Base-by-base conservation (phyloP, 2,113 vertebrate species). In the Sorex araneus region DNA sequence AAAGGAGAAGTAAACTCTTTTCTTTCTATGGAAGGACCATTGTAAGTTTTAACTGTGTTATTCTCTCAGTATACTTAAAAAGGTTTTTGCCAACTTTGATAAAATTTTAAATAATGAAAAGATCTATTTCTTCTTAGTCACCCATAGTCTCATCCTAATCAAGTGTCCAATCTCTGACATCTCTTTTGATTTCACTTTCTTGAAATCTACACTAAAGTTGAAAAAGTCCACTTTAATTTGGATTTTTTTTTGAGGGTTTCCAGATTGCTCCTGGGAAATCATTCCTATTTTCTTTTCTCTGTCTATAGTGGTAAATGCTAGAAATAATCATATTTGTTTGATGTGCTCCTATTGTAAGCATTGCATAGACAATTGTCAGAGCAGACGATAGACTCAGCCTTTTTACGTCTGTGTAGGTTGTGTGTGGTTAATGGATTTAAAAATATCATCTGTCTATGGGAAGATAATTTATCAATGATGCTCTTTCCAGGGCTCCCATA, bases 381-480 rank as follows among this genome's bases (percentile, higher is more conserved):
- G 60, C 4, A 75, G 34, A 94, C 47, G 19, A n/a, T 6, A 11
- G 18, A 0, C 15, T 74, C 32, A 19, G 19, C 6, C 57, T 80
- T 87, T 4, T 6, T 50, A 54, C 76, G 1, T 82, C 47, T 85
- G 13, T 81, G 9, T 9, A 78, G 21, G 12, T 43, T 63, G 76
- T 60, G 2, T 10, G 2, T 77, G 78, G 71, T 27, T 60, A 50
- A 91, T 77, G n/a, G 69, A 64, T 90, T 90, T 95, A n/a, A 40
- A 27, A 85, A 79, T 81, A 10, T n/a, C 1, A 19, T 66, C 19
- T 16, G 12, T 71, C 71, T 84, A 57, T 32, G 64, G 47, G 32
- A 89, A 75, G 73, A 16, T 21, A 21, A 73, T 47, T 32, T 84
- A 25, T 80, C 25, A 60, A 0, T 40, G 10, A 60, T 63, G 15